Conservation (phyloP, 2,113 vertebrate species). For the Burhinus oedicnemus region DNA sequence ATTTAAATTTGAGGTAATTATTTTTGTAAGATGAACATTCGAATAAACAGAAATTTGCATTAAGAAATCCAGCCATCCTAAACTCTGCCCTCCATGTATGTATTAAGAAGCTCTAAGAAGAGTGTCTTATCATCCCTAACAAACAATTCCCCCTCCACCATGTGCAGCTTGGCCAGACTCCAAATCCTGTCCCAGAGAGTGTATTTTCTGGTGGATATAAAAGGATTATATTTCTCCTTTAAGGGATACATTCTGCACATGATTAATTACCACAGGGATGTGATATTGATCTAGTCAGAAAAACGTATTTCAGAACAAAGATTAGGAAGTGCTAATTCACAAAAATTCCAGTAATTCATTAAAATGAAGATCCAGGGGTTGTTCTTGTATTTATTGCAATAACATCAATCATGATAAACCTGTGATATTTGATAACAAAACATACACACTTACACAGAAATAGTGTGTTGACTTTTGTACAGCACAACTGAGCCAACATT, state of each 20-base stretch:
- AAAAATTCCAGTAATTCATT: not conserved
- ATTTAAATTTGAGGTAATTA: not conserved
- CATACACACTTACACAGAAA: not conserved
- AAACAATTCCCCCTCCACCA: not conserved
- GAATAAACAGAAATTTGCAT: not conserved
- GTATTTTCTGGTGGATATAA: not conserved
- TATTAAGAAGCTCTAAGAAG: not conserved
- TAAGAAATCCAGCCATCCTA: not conserved
- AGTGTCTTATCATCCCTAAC: not conserved
- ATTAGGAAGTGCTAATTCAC: not conserved
- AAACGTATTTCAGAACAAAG: not conserved
- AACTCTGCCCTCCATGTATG: not conserved
- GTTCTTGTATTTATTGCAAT: not conserved
- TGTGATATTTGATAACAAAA: not conserved
- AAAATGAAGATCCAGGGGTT: not conserved
- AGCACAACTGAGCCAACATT: not conserved
- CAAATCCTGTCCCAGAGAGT: not conserved
- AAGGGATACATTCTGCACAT: not conserved
- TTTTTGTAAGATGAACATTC: not conserved
- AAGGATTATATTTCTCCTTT: conserved; percentile 52
- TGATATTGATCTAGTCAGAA: conserved; percentile 25
- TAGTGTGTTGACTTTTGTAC: not conserved
- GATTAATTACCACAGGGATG: not conserved
- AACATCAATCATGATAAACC: not conserved
- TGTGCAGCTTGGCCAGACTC: not conserved